Evolutionary conservation across 2,113 vertebrate species (phyloP).

Genomic region (Arizona elegans): DNA sequence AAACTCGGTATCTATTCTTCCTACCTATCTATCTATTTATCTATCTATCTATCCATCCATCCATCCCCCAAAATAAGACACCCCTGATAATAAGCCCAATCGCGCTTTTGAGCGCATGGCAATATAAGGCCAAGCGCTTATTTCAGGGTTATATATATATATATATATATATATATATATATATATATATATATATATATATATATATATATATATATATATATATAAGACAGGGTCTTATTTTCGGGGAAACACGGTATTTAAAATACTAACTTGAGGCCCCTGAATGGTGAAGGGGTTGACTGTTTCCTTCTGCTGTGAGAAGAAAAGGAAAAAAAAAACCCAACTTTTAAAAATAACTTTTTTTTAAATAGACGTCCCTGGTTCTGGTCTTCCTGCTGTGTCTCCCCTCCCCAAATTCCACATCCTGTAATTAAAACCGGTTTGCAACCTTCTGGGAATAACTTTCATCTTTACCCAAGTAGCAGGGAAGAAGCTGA

Average conservation of each 20-base stretch:
- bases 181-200: too few relatives aligned
- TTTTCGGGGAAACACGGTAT: not conserved
- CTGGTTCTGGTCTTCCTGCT: not conserved
- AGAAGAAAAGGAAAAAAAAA: not conserved
- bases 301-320: not conserved
- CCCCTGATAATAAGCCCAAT: too few relatives aligned
- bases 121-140: too few relatives aligned
- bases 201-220: too few relatives aligned
- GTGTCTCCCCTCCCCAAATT: not conserved
- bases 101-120: too few relatives aligned
- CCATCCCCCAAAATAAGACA: too few relatives aligned
- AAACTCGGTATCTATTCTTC: too few relatives aligned
- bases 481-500: conserved; percentile 6
- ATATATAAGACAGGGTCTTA: too few relatives aligned
- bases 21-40: too few relatives aligned
- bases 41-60: too few relatives aligned
- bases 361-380: not conserved
- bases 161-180: too few relatives aligned
- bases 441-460: not conserved
- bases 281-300: not conserved
- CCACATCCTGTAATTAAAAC: not conserved
- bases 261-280: not conserved
- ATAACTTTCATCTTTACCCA: not conserved
- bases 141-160: too few relatives aligned
- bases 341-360: not conserved